These are phyloP conservation scores for Scaptomyza hsui DNA, from an alignment of 1,140 invertebrate species.

Conservation along the genomic window DNA sequence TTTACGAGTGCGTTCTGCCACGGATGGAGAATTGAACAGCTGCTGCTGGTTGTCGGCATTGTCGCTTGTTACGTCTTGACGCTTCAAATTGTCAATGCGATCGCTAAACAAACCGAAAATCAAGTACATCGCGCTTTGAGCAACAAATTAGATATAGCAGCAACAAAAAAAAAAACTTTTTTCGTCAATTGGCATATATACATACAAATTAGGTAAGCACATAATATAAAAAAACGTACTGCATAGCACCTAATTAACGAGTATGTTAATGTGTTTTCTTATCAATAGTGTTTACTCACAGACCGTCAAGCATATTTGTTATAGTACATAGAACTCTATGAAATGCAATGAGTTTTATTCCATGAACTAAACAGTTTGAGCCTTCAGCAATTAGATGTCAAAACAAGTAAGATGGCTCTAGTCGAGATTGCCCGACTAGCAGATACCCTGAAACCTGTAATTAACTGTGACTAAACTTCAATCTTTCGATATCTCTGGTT, in stretches of 20 bases:
- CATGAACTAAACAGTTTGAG: too few relatives aligned
- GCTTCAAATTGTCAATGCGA: neutral
- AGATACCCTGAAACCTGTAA: too few relatives aligned
- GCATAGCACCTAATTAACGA: conserved; percentile 7
- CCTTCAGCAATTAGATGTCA: too few relatives aligned
- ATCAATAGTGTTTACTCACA: conserved; percentile 9
- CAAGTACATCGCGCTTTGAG: conserved; percentile 8
- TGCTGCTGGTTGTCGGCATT: neutral
- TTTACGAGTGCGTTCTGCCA: conserved; percentile 60
- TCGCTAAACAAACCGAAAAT: conserved; percentile 4
- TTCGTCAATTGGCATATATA: neutral
- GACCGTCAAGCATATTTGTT: neutral
- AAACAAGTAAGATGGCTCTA: too few relatives aligned
- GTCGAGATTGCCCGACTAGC: too few relatives aligned
- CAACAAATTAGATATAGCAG: conserved; percentile 1
- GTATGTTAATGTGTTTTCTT: conserved; percentile 21
- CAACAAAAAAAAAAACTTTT: too few relatives aligned
- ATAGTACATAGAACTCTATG: too few relatives aligned
- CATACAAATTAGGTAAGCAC: too few relatives aligned
- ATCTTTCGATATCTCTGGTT: too few relatives aligned
- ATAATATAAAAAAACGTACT: too few relatives aligned
- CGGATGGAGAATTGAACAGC: conserved; percentile 19
- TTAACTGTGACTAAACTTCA: too few relatives aligned
- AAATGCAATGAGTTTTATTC: too few relatives aligned
- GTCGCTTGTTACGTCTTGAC: neutral